Conservation (phyloP, 2,113 vertebrate species). For the Paralichthys olivaceus region DNA sequence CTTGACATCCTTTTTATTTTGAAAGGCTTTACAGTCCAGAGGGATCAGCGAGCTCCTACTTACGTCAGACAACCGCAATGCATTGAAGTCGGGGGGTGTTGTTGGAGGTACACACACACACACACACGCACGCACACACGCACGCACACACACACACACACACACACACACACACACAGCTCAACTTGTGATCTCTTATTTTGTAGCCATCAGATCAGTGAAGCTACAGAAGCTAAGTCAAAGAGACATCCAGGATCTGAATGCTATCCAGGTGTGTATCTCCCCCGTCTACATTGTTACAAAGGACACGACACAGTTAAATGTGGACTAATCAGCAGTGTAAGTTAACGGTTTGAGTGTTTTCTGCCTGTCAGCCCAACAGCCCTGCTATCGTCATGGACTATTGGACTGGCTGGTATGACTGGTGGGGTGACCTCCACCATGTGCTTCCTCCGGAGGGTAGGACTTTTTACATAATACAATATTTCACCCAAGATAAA, state of each 20-base stretch:
- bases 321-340: neutral
- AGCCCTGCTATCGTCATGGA: slow-evolving; percentile 93
- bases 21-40: slow-evolving; percentile 86
- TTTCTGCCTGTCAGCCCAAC: slow-evolving; percentile 78
- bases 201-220: slow-evolving; percentile 85
- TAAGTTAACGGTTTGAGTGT: neutral
- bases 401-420: slow-evolving; percentile 92
- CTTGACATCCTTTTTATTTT: slow-evolving; percentile 33
- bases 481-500: neutral
- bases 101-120: slow-evolving; percentile 85
- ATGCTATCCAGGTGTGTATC: slow-evolving; percentile 81
- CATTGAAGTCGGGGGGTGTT: slow-evolving; percentile 82
- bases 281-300: neutral
- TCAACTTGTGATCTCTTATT: neutral
- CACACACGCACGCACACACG: neutral
- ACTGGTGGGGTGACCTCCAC: slow-evolving; percentile 93
- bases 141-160: slow-evolving; percentile 1
- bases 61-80: slow-evolving; percentile 86
- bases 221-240: slow-evolving; percentile 90
- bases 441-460: slow-evolving; percentile 90
- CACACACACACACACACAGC: neutral
- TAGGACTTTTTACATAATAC: slow-evolving; percentile 64
- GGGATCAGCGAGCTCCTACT: slow-evolving; percentile 90
- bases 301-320: neutral
- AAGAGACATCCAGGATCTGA: slow-evolving; percentile 81